Conservation (phyloP, 1,140 invertebrate genomes). For the Caerostris extrusa region DNA sequence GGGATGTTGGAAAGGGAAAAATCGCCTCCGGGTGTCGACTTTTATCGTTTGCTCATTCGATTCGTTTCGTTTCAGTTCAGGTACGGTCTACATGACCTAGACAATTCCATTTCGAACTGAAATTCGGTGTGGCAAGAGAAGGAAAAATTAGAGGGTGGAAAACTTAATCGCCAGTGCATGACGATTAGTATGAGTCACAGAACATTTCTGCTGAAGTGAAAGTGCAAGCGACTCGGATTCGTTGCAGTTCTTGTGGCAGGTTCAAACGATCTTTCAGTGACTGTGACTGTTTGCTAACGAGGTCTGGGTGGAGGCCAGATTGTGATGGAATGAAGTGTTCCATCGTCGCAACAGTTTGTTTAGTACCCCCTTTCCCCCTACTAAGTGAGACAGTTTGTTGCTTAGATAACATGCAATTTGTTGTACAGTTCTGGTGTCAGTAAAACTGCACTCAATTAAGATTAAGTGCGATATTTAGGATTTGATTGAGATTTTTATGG, state of each 20-base stretch:
- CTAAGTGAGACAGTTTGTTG: background rate
- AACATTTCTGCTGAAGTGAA: background rate
- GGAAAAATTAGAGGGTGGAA: conserved; percentile 18
- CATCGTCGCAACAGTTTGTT: background rate
- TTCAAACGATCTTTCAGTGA: background rate
- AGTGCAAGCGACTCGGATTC: background rate
- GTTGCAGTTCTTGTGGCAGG: background rate
- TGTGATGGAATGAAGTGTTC: background rate
- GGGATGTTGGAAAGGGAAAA: background rate
- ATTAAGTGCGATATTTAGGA: no score
- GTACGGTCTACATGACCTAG: conserved; percentile 48
- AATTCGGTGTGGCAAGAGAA: background rate
- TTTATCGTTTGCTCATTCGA: conserved; percentile 25
- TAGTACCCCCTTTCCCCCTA: no score
- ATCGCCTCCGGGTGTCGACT: background rate
- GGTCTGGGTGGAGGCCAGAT: conserved; percentile 6
- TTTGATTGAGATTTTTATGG: no score
- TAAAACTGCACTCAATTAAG: no score
- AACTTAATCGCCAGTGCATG: conserved; percentile 23
- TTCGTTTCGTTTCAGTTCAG: conserved; percentile 54
- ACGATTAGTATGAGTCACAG: conserved; percentile 46
- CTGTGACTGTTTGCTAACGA: conserved; percentile 10
- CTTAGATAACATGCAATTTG: background rate
- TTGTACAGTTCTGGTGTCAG: background rate
- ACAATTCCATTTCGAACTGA: conserved; percentile 38